Evolutionary conservation across 2,888 invertebrate genomes (phyloP).

Genomic region (Euzophera pinguis): DNA sequence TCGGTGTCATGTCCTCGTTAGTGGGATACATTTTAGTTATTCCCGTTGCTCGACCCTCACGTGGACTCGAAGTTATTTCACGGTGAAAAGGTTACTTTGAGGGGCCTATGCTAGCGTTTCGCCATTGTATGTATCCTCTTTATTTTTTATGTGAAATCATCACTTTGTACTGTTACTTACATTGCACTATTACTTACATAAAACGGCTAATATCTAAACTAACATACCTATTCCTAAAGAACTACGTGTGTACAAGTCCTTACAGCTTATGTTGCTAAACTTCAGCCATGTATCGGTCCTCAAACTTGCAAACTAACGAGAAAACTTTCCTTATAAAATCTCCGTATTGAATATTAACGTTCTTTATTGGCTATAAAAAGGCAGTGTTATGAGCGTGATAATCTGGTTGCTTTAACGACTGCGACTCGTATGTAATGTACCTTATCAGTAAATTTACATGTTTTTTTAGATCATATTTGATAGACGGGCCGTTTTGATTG

Average conservation of each 20-base stretch:
- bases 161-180: too few relatives aligned
- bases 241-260: neutral
- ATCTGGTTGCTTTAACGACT: slow-evolving; percentile 38
- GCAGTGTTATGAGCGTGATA: slow-evolving; percentile 45
- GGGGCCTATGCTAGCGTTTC: too few relatives aligned
- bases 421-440: slow-evolving; percentile 25
- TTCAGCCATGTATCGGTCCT: slow-evolving; percentile 39
- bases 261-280: slow-evolving; percentile 15
- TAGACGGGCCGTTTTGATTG: too few relatives aligned
- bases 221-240: slow-evolving; percentile 13
- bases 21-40: too few relatives aligned
- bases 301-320: slow-evolving; percentile 53
- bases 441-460: slow-evolving; percentile 26
- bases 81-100: too few relatives aligned
- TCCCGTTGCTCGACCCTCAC: too few relatives aligned
- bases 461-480: neutral
- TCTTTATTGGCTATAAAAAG: slow-evolving; percentile 59
- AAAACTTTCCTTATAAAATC: slow-evolving; percentile 67
- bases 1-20: too few relatives aligned
- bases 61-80: too few relatives aligned
- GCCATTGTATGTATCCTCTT: too few relatives aligned
- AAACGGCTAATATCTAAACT: neutral
- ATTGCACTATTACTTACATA: neutral
- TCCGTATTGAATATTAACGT: slow-evolving; percentile 69
- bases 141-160: too few relatives aligned